phyloP scores from a whole-genome alignment of 2,113 vertebrate genomes.

The Carassius carassius region DNA sequence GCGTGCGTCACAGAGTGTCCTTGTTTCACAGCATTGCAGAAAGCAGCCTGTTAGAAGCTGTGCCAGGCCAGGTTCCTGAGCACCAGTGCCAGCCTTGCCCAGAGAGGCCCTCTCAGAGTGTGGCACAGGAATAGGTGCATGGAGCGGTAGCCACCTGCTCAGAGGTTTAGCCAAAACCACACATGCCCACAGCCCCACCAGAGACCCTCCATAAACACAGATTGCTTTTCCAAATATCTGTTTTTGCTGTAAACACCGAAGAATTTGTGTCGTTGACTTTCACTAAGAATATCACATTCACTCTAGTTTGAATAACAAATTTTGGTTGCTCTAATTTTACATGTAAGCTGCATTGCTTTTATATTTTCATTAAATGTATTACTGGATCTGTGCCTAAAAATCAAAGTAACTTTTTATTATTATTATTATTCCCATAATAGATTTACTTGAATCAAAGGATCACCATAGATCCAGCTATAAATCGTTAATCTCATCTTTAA shows the following conservation, averaged over 20 bases:
- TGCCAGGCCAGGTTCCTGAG: conserved; percentile 38
- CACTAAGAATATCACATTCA: neutral
- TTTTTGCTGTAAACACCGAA: neutral
- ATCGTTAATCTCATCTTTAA: neutral
- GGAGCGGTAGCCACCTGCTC: conserved; percentile 57
- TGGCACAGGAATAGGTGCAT: conserved; percentile 33
- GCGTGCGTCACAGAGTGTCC: conserved; percentile 35
- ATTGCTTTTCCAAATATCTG: neutral
- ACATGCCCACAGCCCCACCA: neutral
- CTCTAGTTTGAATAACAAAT: neutral
- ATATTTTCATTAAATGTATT: neutral
- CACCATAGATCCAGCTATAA: neutral
- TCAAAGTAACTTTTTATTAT: neutral
- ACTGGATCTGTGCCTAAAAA: neutral
- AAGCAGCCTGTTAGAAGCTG: conserved; percentile 5
- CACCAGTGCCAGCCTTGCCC: conserved; percentile 44
- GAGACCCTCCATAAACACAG: conserved; percentile 8
- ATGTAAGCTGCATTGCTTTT: neutral
- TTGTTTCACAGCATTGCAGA: conserved; percentile 32
- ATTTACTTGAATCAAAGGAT: neutral
- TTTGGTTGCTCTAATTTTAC: neutral
- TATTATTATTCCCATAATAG: too few species aligned
- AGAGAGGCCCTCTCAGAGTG: conserved; percentile 26
- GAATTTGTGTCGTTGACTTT: neutral
- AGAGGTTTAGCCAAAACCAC: conserved; percentile 49